Evolutionary conservation across 2,888 invertebrate species (phyloP).

Genomic region (Dorcus parallelipipedus): DNA sequence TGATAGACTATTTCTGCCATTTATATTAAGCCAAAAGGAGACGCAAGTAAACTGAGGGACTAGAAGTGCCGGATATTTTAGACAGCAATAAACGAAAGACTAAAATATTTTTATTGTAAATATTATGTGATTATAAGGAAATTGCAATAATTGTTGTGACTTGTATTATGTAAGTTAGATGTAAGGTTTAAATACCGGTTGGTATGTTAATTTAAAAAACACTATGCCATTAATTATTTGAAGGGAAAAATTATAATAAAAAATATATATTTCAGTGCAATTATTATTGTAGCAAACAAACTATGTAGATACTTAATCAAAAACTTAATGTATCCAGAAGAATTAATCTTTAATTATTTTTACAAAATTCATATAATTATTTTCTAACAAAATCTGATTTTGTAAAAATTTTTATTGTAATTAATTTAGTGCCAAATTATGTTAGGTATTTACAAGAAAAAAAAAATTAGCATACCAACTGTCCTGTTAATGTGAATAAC

Average conservation of each 20-base stretch:
- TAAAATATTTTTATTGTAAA: constrained; percentile 1
- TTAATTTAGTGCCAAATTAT: constrained; percentile 6
- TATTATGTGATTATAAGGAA: constrained; percentile 16
- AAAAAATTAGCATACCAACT: neutral
- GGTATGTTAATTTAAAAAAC: neutral
- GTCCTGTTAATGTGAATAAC: constrained; percentile 7
- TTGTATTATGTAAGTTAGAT: constrained; percentile 7
- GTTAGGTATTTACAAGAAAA: neutral
- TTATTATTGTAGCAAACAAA: too few relatives aligned
- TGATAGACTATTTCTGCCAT: constrained; percentile 9
- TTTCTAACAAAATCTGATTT: too few relatives aligned
- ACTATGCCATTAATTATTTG: neutral
- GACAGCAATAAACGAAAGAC: constrained; percentile 16
- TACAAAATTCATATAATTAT: neutral
- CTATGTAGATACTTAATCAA: neutral
- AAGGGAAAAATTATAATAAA: too few relatives aligned
- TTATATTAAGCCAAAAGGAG: neutral
- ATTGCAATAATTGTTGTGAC: constrained; percentile 22
- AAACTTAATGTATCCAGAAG: neutral
- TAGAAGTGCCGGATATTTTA: constrained; percentile 14
- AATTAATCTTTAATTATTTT: neutral
- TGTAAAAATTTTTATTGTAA: neutral
- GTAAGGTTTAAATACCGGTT: too few relatives aligned
- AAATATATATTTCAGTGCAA: too few relatives aligned
- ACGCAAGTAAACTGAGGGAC: neutral